Base-by-base conservation (phyloP, 2,888 invertebrate species). In the Cosmorhoe ocellata region DNA sequence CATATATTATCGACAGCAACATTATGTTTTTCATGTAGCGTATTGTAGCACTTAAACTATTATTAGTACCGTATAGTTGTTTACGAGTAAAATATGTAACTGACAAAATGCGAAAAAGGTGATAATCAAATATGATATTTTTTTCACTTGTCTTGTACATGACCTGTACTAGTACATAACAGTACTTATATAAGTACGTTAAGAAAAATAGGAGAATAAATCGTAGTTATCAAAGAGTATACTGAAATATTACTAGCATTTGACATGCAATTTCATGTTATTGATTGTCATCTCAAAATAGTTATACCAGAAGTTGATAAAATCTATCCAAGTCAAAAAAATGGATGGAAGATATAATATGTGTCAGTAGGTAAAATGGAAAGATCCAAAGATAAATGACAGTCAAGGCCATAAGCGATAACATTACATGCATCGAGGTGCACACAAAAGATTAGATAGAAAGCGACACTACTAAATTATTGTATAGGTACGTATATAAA, bases 361-460 rank as follows among this genome's bases (percentile, higher is more conserved):
- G 67, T 80, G 77, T 76, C 77, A 74, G 65, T 62, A 61, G 51
- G 66, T 64, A 65, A 50, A 51, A 50, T 43, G 56, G 59, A 71
- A 73, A 74, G 72, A 76, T 75, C 74, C 61, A 51, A 48, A 69
- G 81, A 84, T 84, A 82, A 81, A 27, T 49, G 59, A 44, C 69
- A 76, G 75, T 79, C 85, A 85, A 86, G 85, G 87, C 67, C 81
- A 66, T 7, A 24, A 38, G 33, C 64, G 65, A 67, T 77, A 79
- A 75, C 73, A 45, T 43, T 34, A 51, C 31, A 63, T 73, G 71
- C 73, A 74, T 67, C 68, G 69, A 66, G 71, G 67, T 71, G 71
- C 74, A 74, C 61, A 62, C 56, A 64, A 59, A 46, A 72, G 87
- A 88, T 88, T 83, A 87, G 84, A 83, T 81, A 79, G 54, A 71